These are phyloP conservation scores for Plagiodera versicolora DNA, from an alignment of 2,888 invertebrate genomes.

Conservation along the genomic window DNA sequence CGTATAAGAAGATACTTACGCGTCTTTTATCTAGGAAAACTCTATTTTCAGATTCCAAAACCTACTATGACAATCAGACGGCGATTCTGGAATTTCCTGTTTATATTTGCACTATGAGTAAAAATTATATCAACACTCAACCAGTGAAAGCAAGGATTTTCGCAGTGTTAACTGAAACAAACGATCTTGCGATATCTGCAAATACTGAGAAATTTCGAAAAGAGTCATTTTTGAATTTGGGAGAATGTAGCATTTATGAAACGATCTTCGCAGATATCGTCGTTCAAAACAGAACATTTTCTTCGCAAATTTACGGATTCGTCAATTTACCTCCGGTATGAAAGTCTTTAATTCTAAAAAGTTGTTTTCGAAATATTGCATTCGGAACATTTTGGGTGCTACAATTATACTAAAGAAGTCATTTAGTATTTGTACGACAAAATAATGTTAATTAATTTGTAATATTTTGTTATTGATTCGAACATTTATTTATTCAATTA, in stretches of 20 bases:
- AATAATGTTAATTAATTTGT: too few relatives aligned
- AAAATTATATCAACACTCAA: conserved; percentile 28
- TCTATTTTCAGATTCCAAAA: conserved; percentile 8
- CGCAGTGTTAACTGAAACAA: conserved; percentile 30
- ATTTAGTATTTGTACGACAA: too few relatives aligned
- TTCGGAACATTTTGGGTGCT: too few relatives aligned
- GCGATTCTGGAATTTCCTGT: conserved; percentile 33
- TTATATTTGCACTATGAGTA: conserved; percentile 29
- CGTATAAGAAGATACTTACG: neutral
- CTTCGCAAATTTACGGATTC: conserved; percentile 35
- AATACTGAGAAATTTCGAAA: conserved; percentile 10
- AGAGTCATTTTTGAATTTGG: conserved; percentile 31
- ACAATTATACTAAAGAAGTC: too few relatives aligned
- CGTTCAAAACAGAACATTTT: conserved; percentile 29
- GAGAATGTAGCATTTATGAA: conserved; percentile 34
- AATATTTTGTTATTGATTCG: too few relatives aligned
- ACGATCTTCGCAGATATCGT: conserved; percentile 30
- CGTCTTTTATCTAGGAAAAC: conserved; percentile 23
- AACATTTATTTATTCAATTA: too few relatives aligned
- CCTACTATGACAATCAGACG: conserved; percentile 26
- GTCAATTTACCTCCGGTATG: conserved; percentile 34
- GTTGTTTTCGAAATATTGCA: too few relatives aligned
- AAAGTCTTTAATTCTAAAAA: too few relatives aligned
- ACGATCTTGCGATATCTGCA: conserved; percentile 26
- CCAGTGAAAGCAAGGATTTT: conserved; percentile 31